Conservation (phyloP, 2,797 vertebrate genomes). For the Centropyge bicolor region DNA sequence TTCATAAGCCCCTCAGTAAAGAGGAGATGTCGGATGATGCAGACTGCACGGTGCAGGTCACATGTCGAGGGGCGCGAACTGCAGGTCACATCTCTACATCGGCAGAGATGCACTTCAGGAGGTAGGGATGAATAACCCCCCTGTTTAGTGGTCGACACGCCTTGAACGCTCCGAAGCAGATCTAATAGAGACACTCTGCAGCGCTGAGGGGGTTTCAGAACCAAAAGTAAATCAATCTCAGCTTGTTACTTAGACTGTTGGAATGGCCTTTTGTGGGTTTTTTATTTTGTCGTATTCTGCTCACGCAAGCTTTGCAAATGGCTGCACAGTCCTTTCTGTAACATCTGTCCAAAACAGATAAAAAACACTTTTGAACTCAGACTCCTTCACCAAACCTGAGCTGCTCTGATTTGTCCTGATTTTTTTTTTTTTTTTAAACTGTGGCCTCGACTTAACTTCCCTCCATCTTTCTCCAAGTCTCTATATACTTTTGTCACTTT, state of each 20-base stretch:
- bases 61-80: conserved; percentile 39
- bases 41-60: conserved; percentile 48
- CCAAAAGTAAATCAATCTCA: conserved; percentile 42
- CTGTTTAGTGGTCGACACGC: conserved; percentile 31
- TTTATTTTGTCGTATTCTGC: conserved; percentile 36
- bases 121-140: conserved; percentile 37
- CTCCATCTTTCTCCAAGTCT: conserved; percentile 44
- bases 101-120: conserved; percentile 11
- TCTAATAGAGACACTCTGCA: conserved; percentile 28
- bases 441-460: conserved; percentile 34
- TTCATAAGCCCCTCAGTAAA: conserved; percentile 29
- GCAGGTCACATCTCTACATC: conserved; percentile 38
- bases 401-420: neutral
- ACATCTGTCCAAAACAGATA: conserved; percentile 42
- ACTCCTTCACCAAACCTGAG: conserved; percentile 28
- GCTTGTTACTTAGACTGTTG: conserved; percentile 38
- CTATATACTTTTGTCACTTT: conserved; percentile 47
- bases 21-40: conserved; percentile 43
- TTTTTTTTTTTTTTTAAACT: neutral
- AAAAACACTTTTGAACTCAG: conserved; percentile 53
- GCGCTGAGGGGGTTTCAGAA: conserved; percentile 7
- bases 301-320: conserved; percentile 44
- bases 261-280: conserved; percentile 24
- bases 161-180: conserved; percentile 22
- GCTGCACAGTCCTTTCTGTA: conserved; percentile 25